Evolutionary conservation across 2,797 vertebrate genomes (phyloP), one percentile per base, ranked within the genome.

Genomic region (Atherinosoma microstoma): DNA sequence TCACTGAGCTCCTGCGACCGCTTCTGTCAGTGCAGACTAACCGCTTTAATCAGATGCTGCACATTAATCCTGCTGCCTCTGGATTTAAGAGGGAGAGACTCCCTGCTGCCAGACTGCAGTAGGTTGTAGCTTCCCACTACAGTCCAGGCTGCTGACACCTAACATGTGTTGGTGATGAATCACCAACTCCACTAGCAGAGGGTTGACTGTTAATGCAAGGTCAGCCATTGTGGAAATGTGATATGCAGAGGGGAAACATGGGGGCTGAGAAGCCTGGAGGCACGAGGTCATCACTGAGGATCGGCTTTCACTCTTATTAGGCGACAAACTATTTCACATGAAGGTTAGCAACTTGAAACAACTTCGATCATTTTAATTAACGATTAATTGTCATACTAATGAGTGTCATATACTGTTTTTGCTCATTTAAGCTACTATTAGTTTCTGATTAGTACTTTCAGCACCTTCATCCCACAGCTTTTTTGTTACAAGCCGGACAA

Each of bases 21-120:
- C 77, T 58, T 59, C 59, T 47, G 64, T 53, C 24, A 9, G 67
- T 16, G 74, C 67, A 78, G 42, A 79, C 38, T 49, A 72, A 78
- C 57, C 0, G 49, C 69, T 87, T 87, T 86, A 85, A 88, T 88
- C 64, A 85, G 78, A 58, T 3, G 40, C 72, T 76, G 54, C 36
- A 77, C 47, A 32, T 85, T 82, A 83, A 88, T 87, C 73, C 53
- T 58, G 62, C 72, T 2, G 51, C 73, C 67, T 73, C 76, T 74
- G 54, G 76, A 76, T 79, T 79, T 69, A 74, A 57, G 59, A 71
- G n/a, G 42, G 45, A 66, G 51, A 56, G 40, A 35, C 51, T 72
- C 32, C 58, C 45, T 2, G 34, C 76, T 42, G 76, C 58, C 58
- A 64, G 40, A 38, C 40, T 67, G 63, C 78, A 76, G 71, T 83